phyloP scores from a whole-genome alignment of 2,888 invertebrate species.

The Zaprionus lineosus region DNA sequence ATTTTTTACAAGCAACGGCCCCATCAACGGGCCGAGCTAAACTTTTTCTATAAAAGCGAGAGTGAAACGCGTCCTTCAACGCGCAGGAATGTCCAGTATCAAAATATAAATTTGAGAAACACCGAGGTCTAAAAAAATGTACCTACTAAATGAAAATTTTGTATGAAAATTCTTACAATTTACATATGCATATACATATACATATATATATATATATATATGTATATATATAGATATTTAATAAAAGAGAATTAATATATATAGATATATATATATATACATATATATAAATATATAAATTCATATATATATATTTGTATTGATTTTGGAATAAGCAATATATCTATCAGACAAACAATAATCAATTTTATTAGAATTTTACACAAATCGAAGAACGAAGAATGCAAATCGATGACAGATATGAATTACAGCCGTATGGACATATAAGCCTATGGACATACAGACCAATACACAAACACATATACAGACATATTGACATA shows the following conservation, averaged over 20 bases:
- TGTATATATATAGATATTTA: too few relatives aligned
- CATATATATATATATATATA: slow-evolving; percentile 67
- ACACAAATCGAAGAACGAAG: slow-evolving; percentile 43
- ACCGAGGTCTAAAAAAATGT: slow-evolving; percentile 80
- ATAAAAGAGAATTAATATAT: too few relatives aligned
- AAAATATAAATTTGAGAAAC: slow-evolving; percentile 64
- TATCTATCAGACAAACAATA: slow-evolving; percentile 77
- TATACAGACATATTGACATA: too few relatives aligned
- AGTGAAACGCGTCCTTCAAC: slow-evolving; percentile 52
- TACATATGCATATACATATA: slow-evolving; percentile 66
- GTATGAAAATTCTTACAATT: slow-evolving; percentile 79
- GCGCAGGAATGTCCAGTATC: slow-evolving; percentile 68
- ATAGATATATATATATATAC: slow-evolving; percentile 73
- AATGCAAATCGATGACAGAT: neutral
- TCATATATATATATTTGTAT: slow-evolving; percentile 78
- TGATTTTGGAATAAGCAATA: slow-evolving; percentile 81
- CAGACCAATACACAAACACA: too few relatives aligned
- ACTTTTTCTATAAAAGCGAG: slow-evolving; percentile 66
- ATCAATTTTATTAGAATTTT: slow-evolving; percentile 77
- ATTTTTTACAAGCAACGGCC: slow-evolving; percentile 43
- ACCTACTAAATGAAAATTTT: slow-evolving; percentile 78
- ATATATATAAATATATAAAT: slow-evolving; percentile 65
- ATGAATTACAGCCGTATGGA: too few relatives aligned
- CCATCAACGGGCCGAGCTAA: slow-evolving; percentile 39
- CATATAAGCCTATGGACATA: too few relatives aligned